Conservation (phyloP, 1,140 invertebrate genomes). For the Meloidogyne floridensis region DNA sequence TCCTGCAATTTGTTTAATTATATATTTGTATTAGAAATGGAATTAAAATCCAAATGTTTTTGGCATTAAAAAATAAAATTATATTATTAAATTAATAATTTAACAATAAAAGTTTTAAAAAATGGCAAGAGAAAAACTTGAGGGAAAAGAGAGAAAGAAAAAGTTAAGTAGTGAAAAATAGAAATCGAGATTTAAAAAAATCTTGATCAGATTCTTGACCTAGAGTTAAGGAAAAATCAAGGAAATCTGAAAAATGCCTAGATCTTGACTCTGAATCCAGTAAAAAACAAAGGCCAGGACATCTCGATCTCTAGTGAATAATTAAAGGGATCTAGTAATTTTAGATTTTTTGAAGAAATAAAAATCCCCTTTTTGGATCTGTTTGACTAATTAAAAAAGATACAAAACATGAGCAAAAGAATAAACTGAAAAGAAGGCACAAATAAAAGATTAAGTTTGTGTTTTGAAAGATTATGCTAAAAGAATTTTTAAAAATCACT, state of each 20-base stretch:
- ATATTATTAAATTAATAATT: background rate
- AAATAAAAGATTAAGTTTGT: background rate
- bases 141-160: background rate
- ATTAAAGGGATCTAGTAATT: too few relatives aligned
- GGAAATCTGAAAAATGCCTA: too few relatives aligned
- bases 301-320: too few relatives aligned
- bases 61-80: background rate
- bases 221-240: background rate
- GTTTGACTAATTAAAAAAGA: too few relatives aligned
- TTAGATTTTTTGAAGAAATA: too few relatives aligned
- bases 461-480: background rate
- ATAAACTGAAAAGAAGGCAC: background rate
- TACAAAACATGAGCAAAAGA: background rate
- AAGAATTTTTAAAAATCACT: background rate
- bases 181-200: background rate
- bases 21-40: background rate
- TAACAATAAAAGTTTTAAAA: background rate
- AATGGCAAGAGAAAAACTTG: background rate
- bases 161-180: background rate
- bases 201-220: background rate
- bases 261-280: too few relatives aligned
- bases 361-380: too few relatives aligned
- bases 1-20: too few relatives aligned
- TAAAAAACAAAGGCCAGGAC: too few relatives aligned
- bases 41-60: background rate